phyloP scores from a whole-genome alignment of 2,797 vertebrate species.

The Delichon dasypus region DNA sequence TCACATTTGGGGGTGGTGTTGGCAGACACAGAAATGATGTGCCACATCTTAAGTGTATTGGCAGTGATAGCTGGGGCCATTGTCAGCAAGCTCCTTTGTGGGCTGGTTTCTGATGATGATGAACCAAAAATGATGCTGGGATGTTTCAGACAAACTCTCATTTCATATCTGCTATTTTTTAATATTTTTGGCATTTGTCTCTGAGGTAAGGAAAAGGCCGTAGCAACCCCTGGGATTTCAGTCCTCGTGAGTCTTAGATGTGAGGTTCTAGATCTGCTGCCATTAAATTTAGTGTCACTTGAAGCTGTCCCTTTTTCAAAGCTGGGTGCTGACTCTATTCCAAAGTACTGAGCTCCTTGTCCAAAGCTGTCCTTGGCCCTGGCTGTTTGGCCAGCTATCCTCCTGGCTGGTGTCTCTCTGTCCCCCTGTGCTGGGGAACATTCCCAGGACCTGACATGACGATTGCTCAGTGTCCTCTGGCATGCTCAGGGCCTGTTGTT shows the following conservation, averaged over 20 bases:
- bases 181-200: slow-evolving; percentile 27
- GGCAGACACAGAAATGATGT: background rate
- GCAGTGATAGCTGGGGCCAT: background rate
- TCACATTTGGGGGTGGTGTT: slow-evolving; percentile 11
- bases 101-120: background rate
- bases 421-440: background rate
- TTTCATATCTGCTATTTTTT: background rate
- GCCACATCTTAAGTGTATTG: background rate
- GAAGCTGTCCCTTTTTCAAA: background rate
- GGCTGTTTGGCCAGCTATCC: background rate
- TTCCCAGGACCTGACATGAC: background rate
- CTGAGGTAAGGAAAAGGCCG: background rate
- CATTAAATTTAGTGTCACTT: background rate
- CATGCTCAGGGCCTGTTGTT: background rate
- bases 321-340: background rate
- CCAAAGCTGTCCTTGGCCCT: background rate
- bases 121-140: background rate
- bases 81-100: slow-evolving; percentile 13
- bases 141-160: background rate
- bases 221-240: background rate
- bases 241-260: background rate
- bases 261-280: background rate
- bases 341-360: background rate
- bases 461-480: background rate
- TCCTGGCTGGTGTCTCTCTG: background rate